Base-by-base conservation (phyloP, 2,888 invertebrate genomes). In the Digitonthophagus gazella region DNA sequence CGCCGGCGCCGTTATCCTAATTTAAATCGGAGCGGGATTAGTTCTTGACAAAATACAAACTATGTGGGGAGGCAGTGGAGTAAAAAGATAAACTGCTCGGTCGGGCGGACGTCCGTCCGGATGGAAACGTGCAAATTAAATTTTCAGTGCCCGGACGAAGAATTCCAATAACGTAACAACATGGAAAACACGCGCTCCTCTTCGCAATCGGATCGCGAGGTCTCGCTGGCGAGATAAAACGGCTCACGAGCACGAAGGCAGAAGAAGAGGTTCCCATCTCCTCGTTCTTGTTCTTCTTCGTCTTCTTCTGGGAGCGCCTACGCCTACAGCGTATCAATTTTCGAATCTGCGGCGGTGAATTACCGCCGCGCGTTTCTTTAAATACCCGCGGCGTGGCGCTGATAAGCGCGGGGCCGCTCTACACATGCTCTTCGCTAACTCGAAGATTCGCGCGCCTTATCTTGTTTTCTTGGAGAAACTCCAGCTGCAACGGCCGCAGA, bases 11-110 rank as follows among this genome's bases (percentile, higher is more conserved):
- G 74, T 77, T 77, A 76, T 76, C 77, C 78, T 75, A 77, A 78
- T 78, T 78, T 78, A 76, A 78, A 78, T 78, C 78, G 75, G 61
- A 69, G 54, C 61, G 61, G 76, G 76, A 78, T 79, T 78, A 76
- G 76, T 77, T 75, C 76, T 75, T 76, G 77, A 77, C 78, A 78
- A 79, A 76, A 80, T 79, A 78, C 78, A 76, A 80, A 80, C 79
- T 80, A 78, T 78, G 76, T 74, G 76, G 76, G 77, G 74, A 61
- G 19, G 77, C 78, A 78, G 75, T 78, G 77, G 75, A 79, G 77
- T 78, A 79, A 79, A 79, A 80, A 80, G 80, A 80, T 80, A 80
- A 80, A 44, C 28, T 44, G 28, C 28, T 44, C 28, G 28, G 28
- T 44, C 28, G 28, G 28, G 28, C 28, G 28, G 28, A 44, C 28